Evolutionary conservation across 2,113 vertebrate genomes (phyloP).

Genomic region (Cephalopholis sonnerati): DNA sequence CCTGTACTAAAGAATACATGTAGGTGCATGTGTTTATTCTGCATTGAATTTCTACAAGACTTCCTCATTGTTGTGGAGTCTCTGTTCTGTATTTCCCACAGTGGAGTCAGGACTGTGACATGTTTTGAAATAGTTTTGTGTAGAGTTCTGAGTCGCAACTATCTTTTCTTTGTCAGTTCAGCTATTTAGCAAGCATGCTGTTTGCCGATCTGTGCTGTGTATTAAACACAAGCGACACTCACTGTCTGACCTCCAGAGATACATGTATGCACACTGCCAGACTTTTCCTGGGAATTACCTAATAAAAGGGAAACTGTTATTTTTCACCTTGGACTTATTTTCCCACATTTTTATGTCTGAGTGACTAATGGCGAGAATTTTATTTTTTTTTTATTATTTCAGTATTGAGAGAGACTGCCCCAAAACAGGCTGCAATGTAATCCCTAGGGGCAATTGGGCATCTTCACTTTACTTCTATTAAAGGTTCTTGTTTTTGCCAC

Average conservation of each 20-base stretch:
- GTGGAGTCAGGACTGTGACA: background rate
- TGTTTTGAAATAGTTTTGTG: background rate
- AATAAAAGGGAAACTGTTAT: no score
- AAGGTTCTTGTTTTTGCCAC: no score
- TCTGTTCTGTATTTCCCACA: background rate
- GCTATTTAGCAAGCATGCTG: background rate
- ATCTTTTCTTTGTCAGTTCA: background rate
- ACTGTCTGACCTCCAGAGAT: background rate
- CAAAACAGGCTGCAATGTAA: no score
- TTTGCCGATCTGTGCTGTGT: background rate
- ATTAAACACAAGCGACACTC: background rate
- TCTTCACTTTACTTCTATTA: no score
- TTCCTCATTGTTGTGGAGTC: background rate
- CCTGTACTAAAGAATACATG: background rate
- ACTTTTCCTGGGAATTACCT: no score
- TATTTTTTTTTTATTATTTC: no score
- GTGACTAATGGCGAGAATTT: no score
- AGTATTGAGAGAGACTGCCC: no score
- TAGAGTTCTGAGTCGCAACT: background rate
- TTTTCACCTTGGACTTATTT: no score
- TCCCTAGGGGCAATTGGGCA: no score
- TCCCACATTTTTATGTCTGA: no score
- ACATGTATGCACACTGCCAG: no score
- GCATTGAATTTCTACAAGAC: background rate
- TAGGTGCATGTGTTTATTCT: background rate